Evolutionary conservation across 2,797 vertebrate genomes (phyloP).

Genomic region (Melanotaenia trifasciata): DNA sequence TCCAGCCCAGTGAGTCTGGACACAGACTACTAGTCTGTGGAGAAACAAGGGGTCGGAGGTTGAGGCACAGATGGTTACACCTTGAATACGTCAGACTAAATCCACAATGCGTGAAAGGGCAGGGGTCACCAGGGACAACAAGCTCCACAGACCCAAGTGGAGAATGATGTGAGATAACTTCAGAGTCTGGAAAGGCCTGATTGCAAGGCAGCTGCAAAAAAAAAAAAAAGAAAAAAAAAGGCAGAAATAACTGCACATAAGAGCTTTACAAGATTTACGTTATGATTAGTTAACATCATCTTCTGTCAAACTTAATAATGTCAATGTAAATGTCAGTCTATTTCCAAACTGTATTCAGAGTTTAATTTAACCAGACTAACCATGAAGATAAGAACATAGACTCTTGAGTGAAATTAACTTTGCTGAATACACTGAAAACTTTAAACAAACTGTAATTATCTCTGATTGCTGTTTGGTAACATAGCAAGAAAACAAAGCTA

Average conservation of each 20-base stretch:
- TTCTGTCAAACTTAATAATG: not conserved
- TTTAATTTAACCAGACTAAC: conserved; percentile 6
- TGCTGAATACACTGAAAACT: not conserved
- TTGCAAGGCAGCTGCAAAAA: not conserved
- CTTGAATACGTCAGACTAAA: conserved; percentile 77
- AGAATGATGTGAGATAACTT: conserved; percentile 43
- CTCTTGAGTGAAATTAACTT: conserved; percentile 6
- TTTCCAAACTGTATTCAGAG: not conserved
- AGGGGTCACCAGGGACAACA: conserved; percentile 64
- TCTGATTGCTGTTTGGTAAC: not conserved
- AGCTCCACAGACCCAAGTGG: conserved; percentile 42
- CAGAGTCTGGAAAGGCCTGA: conserved; percentile 1
- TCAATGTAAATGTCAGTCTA: not conserved
- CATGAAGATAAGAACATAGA: not conserved
- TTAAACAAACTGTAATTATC: not conserved
- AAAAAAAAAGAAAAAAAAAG: not conserved
- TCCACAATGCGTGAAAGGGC: conserved; percentile 64
- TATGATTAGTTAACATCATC: not conserved
- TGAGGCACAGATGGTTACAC: conserved; percentile 74
- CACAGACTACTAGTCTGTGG: conserved; percentile 62
- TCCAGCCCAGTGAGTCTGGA: conserved; percentile 70
- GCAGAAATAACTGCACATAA: conserved; percentile 3
- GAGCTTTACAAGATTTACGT: not conserved
- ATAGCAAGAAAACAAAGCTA: not conserved
- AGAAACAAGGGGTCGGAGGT: conserved; percentile 28